Evolutionary conservation across 2,888 invertebrate species (phyloP).

Genomic region (Pristionchus fissidentatus): DNA sequence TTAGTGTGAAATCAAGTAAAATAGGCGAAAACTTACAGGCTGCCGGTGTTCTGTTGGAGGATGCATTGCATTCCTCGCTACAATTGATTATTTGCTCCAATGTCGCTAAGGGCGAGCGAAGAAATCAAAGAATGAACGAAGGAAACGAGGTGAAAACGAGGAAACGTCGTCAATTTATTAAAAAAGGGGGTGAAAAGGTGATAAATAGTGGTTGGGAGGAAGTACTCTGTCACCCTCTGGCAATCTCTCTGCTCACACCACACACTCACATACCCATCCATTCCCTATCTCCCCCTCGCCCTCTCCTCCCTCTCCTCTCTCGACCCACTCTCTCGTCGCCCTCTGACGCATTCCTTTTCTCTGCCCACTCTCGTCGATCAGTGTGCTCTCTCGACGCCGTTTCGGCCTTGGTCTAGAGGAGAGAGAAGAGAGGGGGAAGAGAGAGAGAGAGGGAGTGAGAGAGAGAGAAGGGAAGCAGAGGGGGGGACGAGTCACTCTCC

Average conservation of each 20-base stretch:
- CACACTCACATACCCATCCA: background rate
- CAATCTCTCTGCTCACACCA: background rate
- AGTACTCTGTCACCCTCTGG: slow-evolving; percentile 8
- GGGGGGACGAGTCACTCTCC: slow-evolving; percentile 14
- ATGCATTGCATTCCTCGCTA: slow-evolving; percentile 34
- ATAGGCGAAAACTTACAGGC: background rate
- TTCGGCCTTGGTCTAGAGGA: slow-evolving; percentile 36
- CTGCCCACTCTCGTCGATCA: slow-evolving; percentile 7
- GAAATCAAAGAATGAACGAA: background rate
- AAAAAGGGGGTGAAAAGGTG: background rate
- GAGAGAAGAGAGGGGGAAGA: background rate
- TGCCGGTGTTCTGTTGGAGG: slow-evolving; percentile 33
- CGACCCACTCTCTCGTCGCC: background rate
- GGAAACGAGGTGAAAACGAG: background rate
- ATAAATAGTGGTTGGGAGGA: background rate
- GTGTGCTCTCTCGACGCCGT: slow-evolving; percentile 11
- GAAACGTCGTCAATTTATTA: too few species aligned
- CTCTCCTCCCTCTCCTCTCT: slow-evolving; percentile 3
- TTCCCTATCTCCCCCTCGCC: slow-evolving; percentile 1
- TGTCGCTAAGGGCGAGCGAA: too few species aligned
- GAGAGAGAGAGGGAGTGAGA: slow-evolving; percentile 17
- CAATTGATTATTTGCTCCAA: too few species aligned
- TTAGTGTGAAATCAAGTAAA: too few species aligned
- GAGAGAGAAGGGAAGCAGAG: background rate
- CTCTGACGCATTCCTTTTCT: slow-evolving; percentile 36